Conservation (phyloP, 1,140 invertebrate genomes). For the Bombus confusus region DNA sequence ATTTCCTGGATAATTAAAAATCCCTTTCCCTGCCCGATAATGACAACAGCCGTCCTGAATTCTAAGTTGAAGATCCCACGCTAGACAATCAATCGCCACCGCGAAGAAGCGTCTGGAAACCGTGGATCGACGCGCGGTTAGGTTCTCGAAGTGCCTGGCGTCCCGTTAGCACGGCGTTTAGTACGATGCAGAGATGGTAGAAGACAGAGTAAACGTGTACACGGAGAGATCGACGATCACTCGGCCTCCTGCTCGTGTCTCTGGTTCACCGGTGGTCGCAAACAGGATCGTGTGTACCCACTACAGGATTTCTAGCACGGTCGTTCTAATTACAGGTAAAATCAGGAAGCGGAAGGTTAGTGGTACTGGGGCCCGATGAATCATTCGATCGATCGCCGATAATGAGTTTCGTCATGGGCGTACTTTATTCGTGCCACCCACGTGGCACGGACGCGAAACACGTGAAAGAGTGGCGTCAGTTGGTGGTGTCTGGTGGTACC, state of each 20-base stretch:
- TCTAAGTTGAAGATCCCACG: too few species aligned
- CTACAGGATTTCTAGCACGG: constrained; percentile 21
- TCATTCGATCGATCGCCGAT: constrained; percentile 44
- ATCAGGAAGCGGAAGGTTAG: constrained; percentile 52
- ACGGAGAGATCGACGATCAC: neutral
- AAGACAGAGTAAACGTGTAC: neutral
- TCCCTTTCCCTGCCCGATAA: too few species aligned
- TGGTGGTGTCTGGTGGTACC: constrained; percentile 72
- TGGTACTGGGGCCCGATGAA: constrained; percentile 27
- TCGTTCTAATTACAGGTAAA: constrained; percentile 37
- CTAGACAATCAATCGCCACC: too few species aligned
- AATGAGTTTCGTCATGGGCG: constrained; percentile 48
- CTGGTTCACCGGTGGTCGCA: neutral
- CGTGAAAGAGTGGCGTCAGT: constrained; percentile 61
- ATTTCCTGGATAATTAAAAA: too few species aligned
- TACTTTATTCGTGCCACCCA: constrained; percentile 35
- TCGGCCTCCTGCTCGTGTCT: too few species aligned
- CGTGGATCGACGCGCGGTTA: too few species aligned
- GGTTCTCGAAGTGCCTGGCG: neutral
- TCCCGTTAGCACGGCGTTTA: constrained; percentile 8
- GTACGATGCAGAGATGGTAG: neutral
- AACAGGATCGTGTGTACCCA: constrained; percentile 16
- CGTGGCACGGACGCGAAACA: constrained; percentile 41
- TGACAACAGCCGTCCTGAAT: too few species aligned
- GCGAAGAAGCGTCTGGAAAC: too few species aligned